These are phyloP conservation scores for Deilephila porcellus DNA, from an alignment of 2,888 invertebrate species.

Conservation along the genomic window DNA sequence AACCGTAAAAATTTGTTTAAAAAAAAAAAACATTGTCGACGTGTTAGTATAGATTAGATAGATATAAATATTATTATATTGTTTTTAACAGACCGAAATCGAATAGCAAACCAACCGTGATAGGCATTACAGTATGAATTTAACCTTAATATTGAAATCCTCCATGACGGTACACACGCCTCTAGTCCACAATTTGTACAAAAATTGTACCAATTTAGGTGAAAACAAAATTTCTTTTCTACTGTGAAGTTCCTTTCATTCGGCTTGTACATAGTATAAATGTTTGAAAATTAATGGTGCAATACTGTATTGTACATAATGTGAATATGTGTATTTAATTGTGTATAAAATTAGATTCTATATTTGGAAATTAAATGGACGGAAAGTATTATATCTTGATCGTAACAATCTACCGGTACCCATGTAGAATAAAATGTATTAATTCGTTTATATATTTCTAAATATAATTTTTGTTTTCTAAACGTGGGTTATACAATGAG, in stretches of 20 bases:
- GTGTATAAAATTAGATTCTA: not conserved
- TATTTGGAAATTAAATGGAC: not conserved
- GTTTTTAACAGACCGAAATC: too few species aligned
- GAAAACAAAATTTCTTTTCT: constrained; percentile 48
- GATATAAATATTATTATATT: too few species aligned
- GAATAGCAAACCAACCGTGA: too few species aligned
- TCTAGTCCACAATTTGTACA: constrained; percentile 63
- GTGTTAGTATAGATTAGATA: too few species aligned
- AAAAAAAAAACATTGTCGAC: too few species aligned
- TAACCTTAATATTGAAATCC: constrained; percentile 42
- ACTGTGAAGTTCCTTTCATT: constrained; percentile 59
- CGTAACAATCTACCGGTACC: constrained; percentile 10
- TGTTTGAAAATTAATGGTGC: constrained; percentile 3
- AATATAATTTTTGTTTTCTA: not conserved
- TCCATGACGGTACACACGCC: constrained; percentile 52
- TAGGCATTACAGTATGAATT: too few species aligned
- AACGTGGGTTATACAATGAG: not conserved
- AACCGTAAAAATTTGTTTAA: too few species aligned
- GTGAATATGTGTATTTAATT: constrained; percentile 1
- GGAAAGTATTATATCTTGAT: not conserved
- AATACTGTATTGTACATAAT: constrained; percentile 19
- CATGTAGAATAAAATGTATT: not conserved
- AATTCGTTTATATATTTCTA: not conserved
- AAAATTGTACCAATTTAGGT: constrained; percentile 53
- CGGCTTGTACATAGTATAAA: constrained; percentile 33